phyloP scores from a whole-genome alignment of 2,888 invertebrate species.

The Bombylius major region DNA sequence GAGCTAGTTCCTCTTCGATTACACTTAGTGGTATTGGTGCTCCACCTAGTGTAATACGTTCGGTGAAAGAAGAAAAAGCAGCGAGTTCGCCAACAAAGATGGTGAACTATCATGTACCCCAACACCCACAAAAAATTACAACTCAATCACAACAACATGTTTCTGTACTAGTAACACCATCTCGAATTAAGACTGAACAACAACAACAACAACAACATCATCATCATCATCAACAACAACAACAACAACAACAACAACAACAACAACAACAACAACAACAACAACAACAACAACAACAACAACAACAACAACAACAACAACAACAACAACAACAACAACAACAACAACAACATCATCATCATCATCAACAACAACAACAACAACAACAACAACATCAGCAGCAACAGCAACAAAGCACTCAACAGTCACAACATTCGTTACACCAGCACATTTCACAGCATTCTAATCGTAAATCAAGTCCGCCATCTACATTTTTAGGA shows the following conservation, averaged over 20 bases:
- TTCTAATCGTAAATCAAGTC: slow-evolving; percentile 18
- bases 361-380: slow-evolving; percentile 28
- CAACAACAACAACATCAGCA: slow-evolving; percentile 31
- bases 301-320: slow-evolving; percentile 16
- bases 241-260: slow-evolving; percentile 26
- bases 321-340: slow-evolving; percentile 22
- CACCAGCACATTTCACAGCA: slow-evolving; percentile 27
- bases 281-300: slow-evolving; percentile 29
- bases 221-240: slow-evolving; percentile 31
- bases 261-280: slow-evolving; percentile 24
- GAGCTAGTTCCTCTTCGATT: not conserved
- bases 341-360: slow-evolving; percentile 28
- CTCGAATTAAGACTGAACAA: slow-evolving; percentile 36
- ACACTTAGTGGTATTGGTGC: slow-evolving; percentile 2
- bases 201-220: slow-evolving; percentile 29
- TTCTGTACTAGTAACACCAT: slow-evolving; percentile 41
- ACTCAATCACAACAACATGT: slow-evolving; percentile 33
- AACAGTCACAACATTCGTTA: slow-evolving; percentile 24
- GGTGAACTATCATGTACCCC: slow-evolving; percentile 27
- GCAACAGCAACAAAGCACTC: slow-evolving; percentile 25
- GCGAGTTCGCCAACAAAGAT: slow-evolving; percentile 32
- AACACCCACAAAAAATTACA: slow-evolving; percentile 20
- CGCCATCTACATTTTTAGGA: slow-evolving; percentile 14
- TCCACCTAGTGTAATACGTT: slow-evolving; percentile 31
- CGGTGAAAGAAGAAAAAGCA: slow-evolving; percentile 34